Percentiles rank a stretch among this genome's conserved stretches.
Evolutionary conservation across 2,113 vertebrate species (phyloP).

Genomic region (Pimephales promelas): DNA sequence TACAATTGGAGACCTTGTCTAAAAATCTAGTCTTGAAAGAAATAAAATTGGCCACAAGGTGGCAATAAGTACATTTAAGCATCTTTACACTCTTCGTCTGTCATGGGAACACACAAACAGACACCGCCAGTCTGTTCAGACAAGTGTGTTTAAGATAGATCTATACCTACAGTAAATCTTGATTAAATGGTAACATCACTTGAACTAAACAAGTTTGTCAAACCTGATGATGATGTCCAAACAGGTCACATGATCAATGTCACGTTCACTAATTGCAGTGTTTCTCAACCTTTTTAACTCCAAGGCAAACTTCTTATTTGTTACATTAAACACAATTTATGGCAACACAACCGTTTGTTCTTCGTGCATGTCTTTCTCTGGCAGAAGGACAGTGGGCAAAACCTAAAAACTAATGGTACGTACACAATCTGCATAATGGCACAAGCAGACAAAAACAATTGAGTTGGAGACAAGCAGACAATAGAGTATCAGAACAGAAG

Average conservation of each 20-base stretch:
- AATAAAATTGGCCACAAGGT: not conserved
- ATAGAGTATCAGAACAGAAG: not conserved
- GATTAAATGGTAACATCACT: not conserved
- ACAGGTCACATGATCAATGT: not conserved
- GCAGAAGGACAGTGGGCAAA: not conserved
- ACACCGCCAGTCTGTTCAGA: not conserved
- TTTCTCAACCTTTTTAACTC: not conserved
- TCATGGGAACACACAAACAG: not conserved
- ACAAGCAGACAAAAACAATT: not conserved
- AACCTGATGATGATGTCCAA: not conserved
- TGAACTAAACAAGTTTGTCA: not conserved
- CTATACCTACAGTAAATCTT: too few species aligned
- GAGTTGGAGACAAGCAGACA: not conserved
- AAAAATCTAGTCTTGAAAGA: not conserved
- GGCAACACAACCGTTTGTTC: not conserved
- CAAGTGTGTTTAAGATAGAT: not conserved
- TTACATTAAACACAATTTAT: too few species aligned
- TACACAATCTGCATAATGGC: not conserved
- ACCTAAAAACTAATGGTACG: not conserved
- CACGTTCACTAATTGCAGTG: not conserved
- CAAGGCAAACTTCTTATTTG: too few species aligned
- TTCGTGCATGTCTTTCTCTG: not conserved
- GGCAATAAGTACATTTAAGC: not conserved
- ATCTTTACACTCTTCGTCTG: not conserved
- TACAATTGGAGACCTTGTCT: not conserved